Evolutionary conservation across 2,797 vertebrate genomes (phyloP).

Genomic region (Dryobates pubescens): DNA sequence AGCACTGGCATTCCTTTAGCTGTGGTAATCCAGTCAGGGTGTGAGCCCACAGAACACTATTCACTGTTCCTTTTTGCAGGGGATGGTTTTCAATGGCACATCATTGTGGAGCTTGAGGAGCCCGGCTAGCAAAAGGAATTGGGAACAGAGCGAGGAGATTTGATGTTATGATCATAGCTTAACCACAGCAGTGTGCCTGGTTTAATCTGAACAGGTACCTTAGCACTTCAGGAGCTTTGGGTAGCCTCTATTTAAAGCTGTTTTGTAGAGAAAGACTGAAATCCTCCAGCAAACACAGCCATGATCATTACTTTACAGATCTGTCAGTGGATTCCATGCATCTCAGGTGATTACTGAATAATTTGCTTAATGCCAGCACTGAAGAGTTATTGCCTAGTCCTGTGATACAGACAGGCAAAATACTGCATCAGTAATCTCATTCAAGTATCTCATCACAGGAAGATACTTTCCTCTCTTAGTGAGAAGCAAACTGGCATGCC

Average conservation of each 20-base stretch:
- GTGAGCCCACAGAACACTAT: neutral
- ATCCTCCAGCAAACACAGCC: neutral
- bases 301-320: neutral
- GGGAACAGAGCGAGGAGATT: neutral
- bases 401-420: neutral
- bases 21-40: neutral
- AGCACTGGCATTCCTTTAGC: conserved; percentile 14
- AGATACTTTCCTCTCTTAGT: neutral
- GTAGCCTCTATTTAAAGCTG: neutral
- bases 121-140: neutral
- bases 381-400: neutral
- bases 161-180: neutral
- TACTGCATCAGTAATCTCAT: neutral
- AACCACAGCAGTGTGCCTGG: neutral
- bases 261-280: neutral
- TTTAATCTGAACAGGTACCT: neutral
- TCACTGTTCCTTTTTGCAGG: neutral
- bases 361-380: neutral
- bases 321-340: neutral
- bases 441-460: neutral
- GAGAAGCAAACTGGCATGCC: neutral
- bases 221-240: neutral
- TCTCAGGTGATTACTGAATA: neutral
- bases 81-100: neutral
- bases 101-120: neutral